These are phyloP conservation scores for Gasterosteus aculeatus DNA, from an alignment of 2,113 vertebrate genomes.

Conservation along the genomic window DNA sequence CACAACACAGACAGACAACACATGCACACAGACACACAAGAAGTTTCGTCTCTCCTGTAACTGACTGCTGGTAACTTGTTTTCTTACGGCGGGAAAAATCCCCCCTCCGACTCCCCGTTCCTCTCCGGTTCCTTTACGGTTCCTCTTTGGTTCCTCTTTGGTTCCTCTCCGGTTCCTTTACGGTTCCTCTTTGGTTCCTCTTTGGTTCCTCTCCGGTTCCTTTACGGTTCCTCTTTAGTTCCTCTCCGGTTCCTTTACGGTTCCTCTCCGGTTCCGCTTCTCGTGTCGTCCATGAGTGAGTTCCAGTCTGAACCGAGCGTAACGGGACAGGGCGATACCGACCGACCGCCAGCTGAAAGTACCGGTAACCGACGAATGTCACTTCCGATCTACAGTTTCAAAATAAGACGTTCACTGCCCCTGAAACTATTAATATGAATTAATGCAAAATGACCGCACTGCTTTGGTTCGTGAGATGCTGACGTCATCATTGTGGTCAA, in stretches of 20 bases:
- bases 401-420: background rate
- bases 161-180: too few species aligned
- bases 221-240: too few species aligned
- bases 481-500: too few species aligned
- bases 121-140: background rate
- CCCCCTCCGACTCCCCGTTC: background rate
- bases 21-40: too few species aligned
- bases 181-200: too few species aligned
- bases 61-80: background rate
- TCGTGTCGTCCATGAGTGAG: conserved; percentile 11
- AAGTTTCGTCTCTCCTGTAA: background rate
- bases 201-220: too few species aligned
- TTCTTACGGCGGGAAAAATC: conserved; percentile 48
- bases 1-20: background rate
- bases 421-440: background rate
- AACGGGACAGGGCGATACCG: conserved; percentile 22
- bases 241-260: conserved; percentile 29
- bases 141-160: too few species aligned
- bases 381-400: conserved; percentile 16
- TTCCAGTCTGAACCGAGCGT: background rate
- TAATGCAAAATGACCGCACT: too few species aligned
- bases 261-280: conserved; percentile 27
- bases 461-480: too few species aligned
- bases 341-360: background rate
- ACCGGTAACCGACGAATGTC: background rate